A percentile compares a stretch with the other conserved stretches of the same genome.
Evolutionary conservation across 2,888 invertebrate species (phyloP).

Genomic region (Tigriopus californicus): DNA sequence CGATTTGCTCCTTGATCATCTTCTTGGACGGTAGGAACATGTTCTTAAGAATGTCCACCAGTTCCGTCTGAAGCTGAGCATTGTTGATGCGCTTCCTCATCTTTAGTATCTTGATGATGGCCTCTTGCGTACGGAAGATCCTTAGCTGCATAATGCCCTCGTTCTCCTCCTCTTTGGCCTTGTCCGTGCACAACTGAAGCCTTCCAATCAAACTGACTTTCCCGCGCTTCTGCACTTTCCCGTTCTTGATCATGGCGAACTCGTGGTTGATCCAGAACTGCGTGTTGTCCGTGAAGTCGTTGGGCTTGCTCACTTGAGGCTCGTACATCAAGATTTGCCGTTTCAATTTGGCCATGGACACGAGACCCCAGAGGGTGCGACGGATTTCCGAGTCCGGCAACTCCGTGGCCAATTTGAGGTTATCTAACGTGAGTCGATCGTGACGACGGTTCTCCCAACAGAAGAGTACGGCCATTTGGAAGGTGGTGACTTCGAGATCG

Average conservation of each 20-base stretch:
- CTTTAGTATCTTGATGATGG: conserved; percentile 95
- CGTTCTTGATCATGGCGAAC: conserved; percentile 80
- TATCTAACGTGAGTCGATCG: conserved; percentile 46
- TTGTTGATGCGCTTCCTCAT: conserved; percentile 89
- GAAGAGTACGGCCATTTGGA: conserved; percentile 98
- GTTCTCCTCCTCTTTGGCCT: conserved; percentile 90
- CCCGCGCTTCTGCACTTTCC: conserved; percentile 79
- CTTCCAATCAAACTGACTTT: conserved; percentile 91
- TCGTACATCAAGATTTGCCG: conserved; percentile 59
- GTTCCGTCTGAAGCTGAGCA: conserved; percentile 75
- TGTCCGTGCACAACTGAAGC: conserved; percentile 80
- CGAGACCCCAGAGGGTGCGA: conserved; percentile 79
- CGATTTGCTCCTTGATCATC: conserved; percentile 98
- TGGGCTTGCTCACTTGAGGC: conserved; percentile 61
- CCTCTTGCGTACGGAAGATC: conserved; percentile 77
- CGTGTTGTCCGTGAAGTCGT: conserved; percentile 82
- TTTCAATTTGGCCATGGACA: conserved; percentile 88
- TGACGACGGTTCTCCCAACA: conserved; percentile 93
- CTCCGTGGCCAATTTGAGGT: conserved; percentile 85
- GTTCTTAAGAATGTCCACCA: conserved; percentile 92
- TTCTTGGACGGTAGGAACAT: conserved; percentile 98
- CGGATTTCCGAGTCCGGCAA: conserved; percentile 85
- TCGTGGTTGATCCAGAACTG: conserved; percentile 94
- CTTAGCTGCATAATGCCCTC: conserved; percentile 93
- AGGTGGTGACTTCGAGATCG: conserved; percentile 95